A percentile compares a stretch with the other conserved stretches of the same genome.
These are phyloP conservation scores for Pogonognathellus flavescens DNA, from an alignment of 1,140 invertebrate species.

Conservation along the genomic window DNA sequence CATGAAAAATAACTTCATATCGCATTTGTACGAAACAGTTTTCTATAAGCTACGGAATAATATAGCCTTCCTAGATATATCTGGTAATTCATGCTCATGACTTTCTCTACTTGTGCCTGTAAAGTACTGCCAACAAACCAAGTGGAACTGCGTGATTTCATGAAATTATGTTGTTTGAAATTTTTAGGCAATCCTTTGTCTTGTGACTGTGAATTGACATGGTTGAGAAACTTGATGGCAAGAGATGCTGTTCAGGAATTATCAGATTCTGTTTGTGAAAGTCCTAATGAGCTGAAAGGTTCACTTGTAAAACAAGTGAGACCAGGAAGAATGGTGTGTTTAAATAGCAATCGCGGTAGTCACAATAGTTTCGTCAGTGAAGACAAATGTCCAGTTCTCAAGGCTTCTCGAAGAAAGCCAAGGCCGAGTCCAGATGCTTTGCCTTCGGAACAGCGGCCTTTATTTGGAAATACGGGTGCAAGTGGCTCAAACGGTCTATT, in stretches of 20 bases:
- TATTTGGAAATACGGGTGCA: constrained; percentile 50
- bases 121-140: no score
- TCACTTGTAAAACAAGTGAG: constrained; percentile 56
- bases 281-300: constrained; percentile 63
- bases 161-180: no score
- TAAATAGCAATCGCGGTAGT: constrained; percentile 26
- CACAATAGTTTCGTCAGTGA: background rate
- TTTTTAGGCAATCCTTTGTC: constrained; percentile 82
- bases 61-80: constrained; percentile 85
- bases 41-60: constrained; percentile 83
- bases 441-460: constrained; percentile 48
- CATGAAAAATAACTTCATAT: constrained; percentile 83
- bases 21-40: constrained; percentile 80
- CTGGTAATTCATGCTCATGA: no score
- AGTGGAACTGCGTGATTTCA: no score
- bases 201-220: constrained; percentile 84
- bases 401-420: constrained; percentile 60
- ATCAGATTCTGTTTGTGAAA: constrained; percentile 56
- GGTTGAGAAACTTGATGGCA: constrained; percentile 73
- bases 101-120: no score
- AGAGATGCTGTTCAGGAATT: constrained; percentile 63
- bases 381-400: constrained; percentile 57
- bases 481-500: background rate
- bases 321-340: constrained; percentile 63
- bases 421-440: constrained; percentile 52